phyloP scores from a whole-genome alignment of 2,888 invertebrate species.

The Macroteleia sp. region DNA sequence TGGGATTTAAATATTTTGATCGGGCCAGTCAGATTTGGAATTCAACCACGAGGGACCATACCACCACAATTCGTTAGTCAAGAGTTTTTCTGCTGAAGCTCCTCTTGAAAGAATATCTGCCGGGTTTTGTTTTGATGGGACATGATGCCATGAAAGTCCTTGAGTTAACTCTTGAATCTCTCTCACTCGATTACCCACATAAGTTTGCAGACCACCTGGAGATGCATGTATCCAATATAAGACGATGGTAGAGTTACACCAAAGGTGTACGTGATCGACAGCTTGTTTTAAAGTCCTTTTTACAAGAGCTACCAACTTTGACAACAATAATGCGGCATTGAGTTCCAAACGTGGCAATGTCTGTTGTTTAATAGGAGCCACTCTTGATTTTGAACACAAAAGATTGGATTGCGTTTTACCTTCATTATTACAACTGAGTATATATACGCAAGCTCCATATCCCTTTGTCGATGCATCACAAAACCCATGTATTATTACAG shows the following conservation, averaged over 20 bases:
- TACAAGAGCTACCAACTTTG: background rate
- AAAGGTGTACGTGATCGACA: background rate
- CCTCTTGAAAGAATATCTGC: background rate
- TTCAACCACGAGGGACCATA: too few species aligned
- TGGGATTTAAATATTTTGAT: too few species aligned
- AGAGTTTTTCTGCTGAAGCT: background rate
- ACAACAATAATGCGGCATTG: background rate
- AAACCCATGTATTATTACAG: too few species aligned
- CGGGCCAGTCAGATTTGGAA: too few species aligned
- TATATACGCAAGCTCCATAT: too few species aligned
- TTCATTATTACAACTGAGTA: too few species aligned
- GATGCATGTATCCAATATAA: slow-evolving; percentile 20
- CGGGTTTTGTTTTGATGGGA: background rate
- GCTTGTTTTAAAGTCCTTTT: background rate
- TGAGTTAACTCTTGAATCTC: background rate
- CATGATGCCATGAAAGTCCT: background rate
- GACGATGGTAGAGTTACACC: slow-evolving; percentile 6
- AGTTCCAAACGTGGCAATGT: background rate
- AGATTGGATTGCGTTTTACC: too few species aligned
- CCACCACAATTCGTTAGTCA: background rate
- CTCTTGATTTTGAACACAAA: too few species aligned
- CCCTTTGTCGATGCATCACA: too few species aligned
- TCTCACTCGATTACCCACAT: background rate
- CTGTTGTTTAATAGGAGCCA: too few species aligned
- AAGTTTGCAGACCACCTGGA: slow-evolving; percentile 1